Evolutionary conservation across 2,888 invertebrate species (phyloP).

Genomic region (Beris chalybata): DNA sequence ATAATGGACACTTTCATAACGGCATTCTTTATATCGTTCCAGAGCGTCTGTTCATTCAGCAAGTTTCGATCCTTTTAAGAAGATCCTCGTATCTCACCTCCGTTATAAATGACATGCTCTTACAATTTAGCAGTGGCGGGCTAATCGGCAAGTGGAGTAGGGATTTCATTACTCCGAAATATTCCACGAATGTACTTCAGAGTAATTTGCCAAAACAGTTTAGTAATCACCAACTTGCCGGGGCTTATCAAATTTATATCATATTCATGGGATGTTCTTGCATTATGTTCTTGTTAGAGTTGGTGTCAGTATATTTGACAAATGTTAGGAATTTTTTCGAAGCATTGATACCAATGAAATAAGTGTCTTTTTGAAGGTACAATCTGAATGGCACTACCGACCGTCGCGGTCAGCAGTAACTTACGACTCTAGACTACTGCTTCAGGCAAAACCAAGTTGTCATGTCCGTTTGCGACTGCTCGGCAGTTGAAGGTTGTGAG

Average conservation of each 20-base stretch:
- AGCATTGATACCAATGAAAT: neutral
- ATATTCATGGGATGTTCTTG: slow-evolving; percentile 9
- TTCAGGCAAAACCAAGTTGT: too few species aligned
- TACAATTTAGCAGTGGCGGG: slow-evolving; percentile 40
- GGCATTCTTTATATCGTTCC: slow-evolving; percentile 9
- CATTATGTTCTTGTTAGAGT: slow-evolving; percentile 14
- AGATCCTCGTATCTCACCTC: slow-evolving; percentile 43
- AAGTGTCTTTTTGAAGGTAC: too few species aligned
- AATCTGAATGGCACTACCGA: too few species aligned
- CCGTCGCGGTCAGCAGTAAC: too few species aligned
- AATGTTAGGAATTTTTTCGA: neutral
- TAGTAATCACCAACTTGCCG: slow-evolving; percentile 7
- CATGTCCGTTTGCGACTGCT: too few species aligned
- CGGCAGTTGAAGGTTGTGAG: too few species aligned
- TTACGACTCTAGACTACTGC: too few species aligned
- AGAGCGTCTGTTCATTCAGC: slow-evolving; percentile 17
- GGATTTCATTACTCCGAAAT: slow-evolving; percentile 10
- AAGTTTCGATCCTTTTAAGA: slow-evolving; percentile 40
- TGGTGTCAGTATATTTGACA: neutral
- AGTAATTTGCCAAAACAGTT: neutral
- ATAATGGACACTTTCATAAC: neutral
- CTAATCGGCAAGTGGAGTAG: slow-evolving; percentile 42
- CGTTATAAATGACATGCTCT: slow-evolving; percentile 41
- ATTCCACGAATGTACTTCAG: neutral
- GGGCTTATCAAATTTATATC: slow-evolving; percentile 23